Percentiles rank a stretch among this genome's conserved stretches.
Evolutionary conservation across 2,797 vertebrate genomes (phyloP).

Genomic region (Xiphorhynchus erythropygius): DNA sequence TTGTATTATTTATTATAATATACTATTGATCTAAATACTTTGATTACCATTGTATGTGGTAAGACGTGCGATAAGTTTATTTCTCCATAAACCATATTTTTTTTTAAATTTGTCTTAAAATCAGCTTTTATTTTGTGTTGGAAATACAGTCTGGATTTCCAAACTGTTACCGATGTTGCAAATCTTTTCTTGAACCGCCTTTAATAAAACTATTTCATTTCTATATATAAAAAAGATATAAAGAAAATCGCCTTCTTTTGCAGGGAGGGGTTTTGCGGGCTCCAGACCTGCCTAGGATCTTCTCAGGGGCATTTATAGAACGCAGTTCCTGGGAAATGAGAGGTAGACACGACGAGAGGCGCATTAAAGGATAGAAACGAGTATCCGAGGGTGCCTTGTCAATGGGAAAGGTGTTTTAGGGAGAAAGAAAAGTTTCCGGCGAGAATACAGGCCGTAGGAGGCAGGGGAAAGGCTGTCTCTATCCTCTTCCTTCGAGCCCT

Average conservation of each 20-base stretch:
- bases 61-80: not conserved
- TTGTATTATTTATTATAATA: constrained; percentile 74
- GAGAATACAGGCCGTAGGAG: not conserved
- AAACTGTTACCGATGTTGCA: constrained; percentile 34
- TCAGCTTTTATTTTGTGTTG: constrained; percentile 41
- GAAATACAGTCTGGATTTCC: constrained; percentile 16
- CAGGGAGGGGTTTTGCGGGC: not conserved
- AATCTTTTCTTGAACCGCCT: constrained; percentile 3
- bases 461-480: not conserved
- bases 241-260: constrained; percentile 1
- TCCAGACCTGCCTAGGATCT: not conserved
- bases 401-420: rapidly evolving
- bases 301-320: not conserved
- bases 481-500: not conserved
- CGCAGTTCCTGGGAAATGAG: not conserved
- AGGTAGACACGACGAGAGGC: not conserved
- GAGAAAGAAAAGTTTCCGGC: not conserved
- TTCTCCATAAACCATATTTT: not conserved
- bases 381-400: not conserved
- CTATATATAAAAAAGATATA: not conserved
- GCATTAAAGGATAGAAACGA: not conserved
- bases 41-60: constrained; percentile 16
- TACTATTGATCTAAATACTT: constrained; percentile 42
- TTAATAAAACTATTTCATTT: constrained; percentile 71
- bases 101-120: not conserved